Percentiles rank a stretch among this genome's conserved stretches.
Evolutionary conservation across 2,888 invertebrate genomes (phyloP).

Genomic region (Sesia apiformis): DNA sequence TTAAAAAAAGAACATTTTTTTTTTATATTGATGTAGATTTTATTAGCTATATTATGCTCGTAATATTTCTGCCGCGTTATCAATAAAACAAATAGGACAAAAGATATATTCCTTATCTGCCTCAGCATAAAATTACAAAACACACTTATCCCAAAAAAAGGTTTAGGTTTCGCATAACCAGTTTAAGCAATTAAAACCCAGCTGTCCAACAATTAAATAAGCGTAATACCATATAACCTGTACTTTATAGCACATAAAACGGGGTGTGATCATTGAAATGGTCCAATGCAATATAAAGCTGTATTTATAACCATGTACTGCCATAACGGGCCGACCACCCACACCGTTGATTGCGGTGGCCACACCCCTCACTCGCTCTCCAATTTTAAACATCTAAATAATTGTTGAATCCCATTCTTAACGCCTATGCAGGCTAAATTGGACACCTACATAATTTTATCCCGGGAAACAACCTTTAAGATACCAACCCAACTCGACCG

Average conservation of each 20-base stretch:
- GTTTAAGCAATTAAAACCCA: not conserved
- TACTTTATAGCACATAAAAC: constrained; percentile 44
- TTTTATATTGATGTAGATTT: no score
- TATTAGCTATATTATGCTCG: no score
- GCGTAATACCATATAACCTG: constrained; percentile 16
- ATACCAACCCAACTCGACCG: constrained; percentile 15
- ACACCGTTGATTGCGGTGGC: constrained; percentile 38
- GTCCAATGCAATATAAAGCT: constrained; percentile 38
- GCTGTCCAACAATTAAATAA: constrained; percentile 5
- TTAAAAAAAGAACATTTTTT: no score
- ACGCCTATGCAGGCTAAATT: constrained; percentile 29
- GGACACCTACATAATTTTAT: constrained; percentile 38
- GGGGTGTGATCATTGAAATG: constrained; percentile 44
- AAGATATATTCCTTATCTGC: no score
- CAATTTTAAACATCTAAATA: constrained; percentile 48
- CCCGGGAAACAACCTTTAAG: constrained; percentile 7
- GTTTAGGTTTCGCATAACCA: not conserved
- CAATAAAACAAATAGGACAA: no score
- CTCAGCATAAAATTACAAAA: no score
- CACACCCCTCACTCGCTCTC: constrained; percentile 52
- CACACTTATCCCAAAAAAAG: not conserved
- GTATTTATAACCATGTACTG: constrained; percentile 43
- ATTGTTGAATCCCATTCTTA: constrained; percentile 24
- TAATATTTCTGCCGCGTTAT: no score
- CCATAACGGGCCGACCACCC: constrained; percentile 45